Conservation (phyloP, 2,113 vertebrate genomes). For the Callorhinus ursinus region DNA sequence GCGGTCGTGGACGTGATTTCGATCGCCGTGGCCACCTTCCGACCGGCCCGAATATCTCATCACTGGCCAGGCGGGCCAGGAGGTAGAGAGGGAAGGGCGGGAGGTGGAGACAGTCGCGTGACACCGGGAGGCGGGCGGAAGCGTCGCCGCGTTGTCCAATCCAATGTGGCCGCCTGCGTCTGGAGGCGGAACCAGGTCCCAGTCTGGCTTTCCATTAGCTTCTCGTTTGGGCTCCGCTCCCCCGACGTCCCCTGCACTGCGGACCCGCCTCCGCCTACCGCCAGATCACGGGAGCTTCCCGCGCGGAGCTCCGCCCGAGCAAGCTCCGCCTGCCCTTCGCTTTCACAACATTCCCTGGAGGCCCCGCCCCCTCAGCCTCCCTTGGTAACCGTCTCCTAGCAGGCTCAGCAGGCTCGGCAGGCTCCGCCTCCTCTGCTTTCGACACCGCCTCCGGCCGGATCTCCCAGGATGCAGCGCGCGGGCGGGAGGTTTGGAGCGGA, state of each 20-base stretch:
- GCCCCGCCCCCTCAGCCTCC: neutral
- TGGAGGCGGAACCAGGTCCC: slow-evolving; percentile 19
- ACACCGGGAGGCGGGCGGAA: slow-evolving; percentile 62
- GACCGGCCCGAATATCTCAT: slow-evolving; percentile 31
- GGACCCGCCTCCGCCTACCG: neutral
- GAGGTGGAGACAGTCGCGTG: slow-evolving; percentile 63
- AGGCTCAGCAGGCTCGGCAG: fast-evolving
- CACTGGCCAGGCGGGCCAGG: neutral
- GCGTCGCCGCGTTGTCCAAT: slow-evolving; percentile 29
- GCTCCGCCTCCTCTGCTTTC: neutral
- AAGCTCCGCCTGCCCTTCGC: neutral
- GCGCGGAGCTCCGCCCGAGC: neutral
- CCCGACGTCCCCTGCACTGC: neutral
- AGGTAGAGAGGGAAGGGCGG: neutral
- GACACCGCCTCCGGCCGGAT: fast-evolving
- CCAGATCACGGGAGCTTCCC: neutral
- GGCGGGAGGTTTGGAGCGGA: slow-evolving; percentile 60
- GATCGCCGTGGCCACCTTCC: neutral
- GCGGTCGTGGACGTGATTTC: neutral
- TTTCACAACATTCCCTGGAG: neutral
- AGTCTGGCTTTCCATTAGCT: neutral
- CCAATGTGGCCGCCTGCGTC: neutral
- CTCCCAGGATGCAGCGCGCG: slow-evolving; percentile 50
- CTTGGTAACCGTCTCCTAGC: neutral
- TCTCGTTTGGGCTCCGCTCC: neutral